Conservation (phyloP, 2,113 vertebrate genomes). For the Macaca nemestrina region DNA sequence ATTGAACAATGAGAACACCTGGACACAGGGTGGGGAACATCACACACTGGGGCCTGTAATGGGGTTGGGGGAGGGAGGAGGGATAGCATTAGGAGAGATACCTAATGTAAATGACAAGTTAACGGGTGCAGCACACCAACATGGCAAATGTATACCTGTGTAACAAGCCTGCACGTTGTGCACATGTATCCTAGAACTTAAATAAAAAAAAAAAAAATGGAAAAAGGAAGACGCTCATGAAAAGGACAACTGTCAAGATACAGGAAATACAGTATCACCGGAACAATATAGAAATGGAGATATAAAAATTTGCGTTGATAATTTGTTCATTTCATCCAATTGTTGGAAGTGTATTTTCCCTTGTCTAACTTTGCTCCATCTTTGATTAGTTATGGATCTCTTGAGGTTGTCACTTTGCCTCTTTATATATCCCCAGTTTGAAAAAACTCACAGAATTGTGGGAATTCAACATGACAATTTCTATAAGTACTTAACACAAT, state of each 20-base stretch:
- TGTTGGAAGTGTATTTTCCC: background rate
- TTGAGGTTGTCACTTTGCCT: background rate
- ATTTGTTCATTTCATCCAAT: background rate
- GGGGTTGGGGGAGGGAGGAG: no score
- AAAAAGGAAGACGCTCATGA: background rate
- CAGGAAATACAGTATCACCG: background rate
- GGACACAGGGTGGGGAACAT: no score
- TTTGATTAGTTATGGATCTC: background rate
- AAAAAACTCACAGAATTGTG: background rate
- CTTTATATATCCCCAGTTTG: background rate
- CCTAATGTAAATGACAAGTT: no score
- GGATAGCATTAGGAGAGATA: no score
- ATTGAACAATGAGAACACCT: no score
- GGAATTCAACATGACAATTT: background rate
- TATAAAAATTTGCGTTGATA: background rate
- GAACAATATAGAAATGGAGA: background rate
- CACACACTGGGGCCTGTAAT: no score
- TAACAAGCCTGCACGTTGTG: no score
- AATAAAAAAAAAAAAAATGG: background rate
- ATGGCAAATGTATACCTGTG: no score
- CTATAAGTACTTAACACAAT: background rate
- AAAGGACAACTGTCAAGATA: background rate
- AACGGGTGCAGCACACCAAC: no score
- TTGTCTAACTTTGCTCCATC: background rate
- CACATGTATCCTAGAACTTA: no score